Base-by-base conservation (phyloP, 2,888 invertebrate genomes). In the Clostera curtula region DNA sequence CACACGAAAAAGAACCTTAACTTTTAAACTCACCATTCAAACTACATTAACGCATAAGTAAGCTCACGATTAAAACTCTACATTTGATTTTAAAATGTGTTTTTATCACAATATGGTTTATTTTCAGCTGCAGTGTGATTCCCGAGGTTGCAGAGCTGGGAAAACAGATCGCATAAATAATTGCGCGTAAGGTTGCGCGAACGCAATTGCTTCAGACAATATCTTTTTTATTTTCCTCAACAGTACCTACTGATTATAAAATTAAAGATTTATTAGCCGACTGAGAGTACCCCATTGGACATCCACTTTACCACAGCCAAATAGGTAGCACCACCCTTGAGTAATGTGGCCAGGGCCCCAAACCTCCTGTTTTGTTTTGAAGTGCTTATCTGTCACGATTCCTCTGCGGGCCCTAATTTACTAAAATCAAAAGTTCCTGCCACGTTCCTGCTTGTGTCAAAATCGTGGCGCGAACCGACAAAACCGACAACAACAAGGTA, bases 121-220 rank as follows among this genome's bases (percentile, higher is more conserved):
- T 24, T 33, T 26, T 31, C 2, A 5, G 11, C 8, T 19, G 15
- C 2, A 6, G 2, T 25, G 4, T 9, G 16, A 33, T 42, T 40
- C 28, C 33, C 25, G 34, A 22, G 31, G 16, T 36, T 22, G 32
- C 28, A 37, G 49, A 43, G 49, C 41, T 23, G 28, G 43, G 52
- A 43, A 52, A 49, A 50, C 52, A 39, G 43, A 46, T 33, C 29
- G 46, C 35, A 50, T 49, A 52, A 50, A 50, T 51, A 52, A 43
- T 23, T 36, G 23, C 15, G 25, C 43, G 13, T 38, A 36, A 35
- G 40, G 36, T 24, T 33, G 37, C 31, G 33, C 40, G 43, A 35
- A 33, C 36, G 32, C 49, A 52, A 43, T 46, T 46, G 52, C 46
- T 42, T 21, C 8, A 29, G 33, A 30, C 42, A 46, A 34, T 28